Percentiles rank a stretch among this genome's conserved stretches.
These are phyloP conservation scores for Neocrepidodera transversa DNA, from an alignment of 2,888 invertebrate species.

Conservation along the genomic window DNA sequence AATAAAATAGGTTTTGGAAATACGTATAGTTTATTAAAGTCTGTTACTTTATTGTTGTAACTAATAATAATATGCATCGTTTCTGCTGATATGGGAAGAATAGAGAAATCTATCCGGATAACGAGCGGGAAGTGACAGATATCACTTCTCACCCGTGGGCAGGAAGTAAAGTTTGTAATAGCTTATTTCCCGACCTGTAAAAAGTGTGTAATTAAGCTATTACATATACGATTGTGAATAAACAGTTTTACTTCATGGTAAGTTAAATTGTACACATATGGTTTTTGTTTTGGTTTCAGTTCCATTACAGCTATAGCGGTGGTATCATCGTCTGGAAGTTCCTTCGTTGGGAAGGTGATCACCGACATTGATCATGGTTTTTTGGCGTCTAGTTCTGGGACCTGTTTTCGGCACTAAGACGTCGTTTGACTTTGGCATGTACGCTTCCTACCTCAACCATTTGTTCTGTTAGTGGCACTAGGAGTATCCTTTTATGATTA, in stretches of 20 bases:
- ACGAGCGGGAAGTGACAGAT: too few species aligned
- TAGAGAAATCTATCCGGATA: too few species aligned
- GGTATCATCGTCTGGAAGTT: slow-evolving; percentile 23
- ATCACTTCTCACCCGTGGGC: too few species aligned
- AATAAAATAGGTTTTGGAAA: too few species aligned
- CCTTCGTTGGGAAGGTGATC: not conserved
- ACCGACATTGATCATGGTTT: slow-evolving; percentile 1
- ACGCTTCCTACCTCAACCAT: not conserved
- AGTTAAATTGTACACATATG: not conserved
- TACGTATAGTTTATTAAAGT: too few species aligned
- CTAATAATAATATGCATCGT: too few species aligned
- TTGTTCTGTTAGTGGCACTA: slow-evolving; percentile 5
- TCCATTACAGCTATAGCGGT: not conserved
- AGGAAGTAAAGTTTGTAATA: too few species aligned
- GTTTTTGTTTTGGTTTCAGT: not conserved
- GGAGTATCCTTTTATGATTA: not conserved
- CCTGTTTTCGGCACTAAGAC: not conserved
- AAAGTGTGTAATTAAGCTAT: too few species aligned
- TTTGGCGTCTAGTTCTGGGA: not conserved
- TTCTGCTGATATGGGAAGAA: too few species aligned
- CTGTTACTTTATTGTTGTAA: too few species aligned
- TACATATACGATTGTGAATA: too few species aligned
- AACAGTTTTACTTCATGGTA: not conserved
- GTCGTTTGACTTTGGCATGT: not conserved
- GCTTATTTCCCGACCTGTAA: too few species aligned